Evolutionary conservation across 2,113 vertebrate genomes (phyloP).

Genomic region (Rhynchopsitta pachyrhyncha): DNA sequence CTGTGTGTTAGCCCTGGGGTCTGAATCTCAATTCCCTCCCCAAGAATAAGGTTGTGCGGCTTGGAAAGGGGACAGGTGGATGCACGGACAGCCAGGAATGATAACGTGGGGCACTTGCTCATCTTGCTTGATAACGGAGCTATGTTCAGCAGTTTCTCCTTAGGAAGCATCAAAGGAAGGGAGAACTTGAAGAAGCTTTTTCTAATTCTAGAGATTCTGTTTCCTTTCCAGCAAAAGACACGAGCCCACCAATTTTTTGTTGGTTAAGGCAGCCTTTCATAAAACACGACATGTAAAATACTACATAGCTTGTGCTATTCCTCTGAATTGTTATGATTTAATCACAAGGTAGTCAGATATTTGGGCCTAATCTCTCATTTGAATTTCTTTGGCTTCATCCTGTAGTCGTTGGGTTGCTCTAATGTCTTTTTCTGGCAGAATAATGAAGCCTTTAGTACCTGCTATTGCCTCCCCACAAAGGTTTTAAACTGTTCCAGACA

Average conservation of each 20-base stretch:
- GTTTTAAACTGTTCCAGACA: constrained; percentile 18
- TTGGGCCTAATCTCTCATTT: background rate
- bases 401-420: background rate
- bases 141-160: background rate
- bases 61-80: background rate
- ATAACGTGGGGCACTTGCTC: background rate
- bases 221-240: background rate
- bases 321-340: background rate
- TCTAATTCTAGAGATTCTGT: background rate
- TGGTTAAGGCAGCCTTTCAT: background rate
- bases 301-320: background rate
- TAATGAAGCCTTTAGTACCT: constrained; percentile 9
- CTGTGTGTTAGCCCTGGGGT: background rate
- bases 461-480: background rate
- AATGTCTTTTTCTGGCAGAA: background rate
- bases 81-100: background rate
- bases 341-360: background rate
- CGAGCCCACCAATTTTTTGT: background rate
- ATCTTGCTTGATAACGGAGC: background rate
- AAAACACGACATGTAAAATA: background rate
- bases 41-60: background rate
- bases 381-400: background rate
- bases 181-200: background rate
- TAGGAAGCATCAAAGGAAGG: background rate
- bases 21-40: background rate